Evolutionary conservation across 2,888 invertebrate genomes (phyloP).

Genomic region (Watsonalla cultraria): DNA sequence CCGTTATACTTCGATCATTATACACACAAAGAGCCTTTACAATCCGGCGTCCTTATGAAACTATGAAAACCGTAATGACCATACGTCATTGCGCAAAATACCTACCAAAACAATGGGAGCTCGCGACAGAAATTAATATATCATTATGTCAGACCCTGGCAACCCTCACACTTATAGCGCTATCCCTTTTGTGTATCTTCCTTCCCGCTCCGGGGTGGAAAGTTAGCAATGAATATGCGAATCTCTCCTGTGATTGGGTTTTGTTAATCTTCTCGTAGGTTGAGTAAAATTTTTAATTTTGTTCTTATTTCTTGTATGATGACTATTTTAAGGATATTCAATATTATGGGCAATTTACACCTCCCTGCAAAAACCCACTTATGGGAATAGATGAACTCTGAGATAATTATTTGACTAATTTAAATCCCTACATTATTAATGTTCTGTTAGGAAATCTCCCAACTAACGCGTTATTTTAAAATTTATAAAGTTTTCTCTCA

Average conservation of each 20-base stretch:
- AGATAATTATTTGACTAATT: no score
- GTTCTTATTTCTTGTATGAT: constrained; percentile 57
- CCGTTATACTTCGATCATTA: constrained; percentile 59
- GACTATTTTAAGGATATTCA: constrained; percentile 16
- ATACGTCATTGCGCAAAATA: constrained; percentile 75
- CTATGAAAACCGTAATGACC: constrained; percentile 77
- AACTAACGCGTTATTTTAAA: no score
- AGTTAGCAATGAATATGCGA: constrained; percentile 63
- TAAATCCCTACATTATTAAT: no score
- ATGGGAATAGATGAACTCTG: no score
- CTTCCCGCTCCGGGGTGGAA: constrained; percentile 48
- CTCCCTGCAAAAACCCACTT: no score
- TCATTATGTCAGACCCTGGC: constrained; percentile 74
- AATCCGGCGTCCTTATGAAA: constrained; percentile 67
- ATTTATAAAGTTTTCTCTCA: no score
- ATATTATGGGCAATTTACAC: not conserved
- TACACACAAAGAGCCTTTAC: constrained; percentile 60
- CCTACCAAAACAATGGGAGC: constrained; percentile 74
- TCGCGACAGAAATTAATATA: constrained; percentile 77
- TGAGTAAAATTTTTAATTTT: constrained; percentile 49
- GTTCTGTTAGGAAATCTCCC: no score
- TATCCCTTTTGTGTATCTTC: constrained; percentile 24
- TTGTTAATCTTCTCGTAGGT: constrained; percentile 62
- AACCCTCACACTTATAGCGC: constrained; percentile 37
- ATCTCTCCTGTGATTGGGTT: constrained; percentile 70